phyloP scores from a whole-genome alignment of 2,113 vertebrate genomes.

The Salvelinus namaycush region DNA sequence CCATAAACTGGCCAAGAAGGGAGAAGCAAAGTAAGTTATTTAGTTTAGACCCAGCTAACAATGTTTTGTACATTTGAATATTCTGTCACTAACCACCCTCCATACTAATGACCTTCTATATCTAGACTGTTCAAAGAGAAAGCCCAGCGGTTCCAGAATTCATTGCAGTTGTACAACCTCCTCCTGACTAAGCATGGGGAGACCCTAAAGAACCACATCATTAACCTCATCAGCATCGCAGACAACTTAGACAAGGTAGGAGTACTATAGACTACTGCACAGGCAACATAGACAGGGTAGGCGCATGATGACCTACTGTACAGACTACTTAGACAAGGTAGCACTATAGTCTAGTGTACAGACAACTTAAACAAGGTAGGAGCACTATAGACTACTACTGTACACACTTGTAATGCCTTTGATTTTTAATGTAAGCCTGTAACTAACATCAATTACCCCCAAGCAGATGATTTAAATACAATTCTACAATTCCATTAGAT shows the following conservation, averaged over 20 bases:
- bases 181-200: slow-evolving; percentile 10
- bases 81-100: too few relatives aligned
- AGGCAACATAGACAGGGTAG: slow-evolving; percentile 14
- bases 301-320: too few relatives aligned
- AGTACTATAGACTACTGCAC: background rate
- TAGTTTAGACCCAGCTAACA: too few relatives aligned
- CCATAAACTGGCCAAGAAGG: background rate
- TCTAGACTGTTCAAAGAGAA: slow-evolving; percentile 21
- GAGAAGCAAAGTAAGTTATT: slow-evolving; percentile 30
- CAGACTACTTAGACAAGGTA: too few relatives aligned
- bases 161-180: slow-evolving; percentile 19
- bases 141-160: slow-evolving; percentile 29
- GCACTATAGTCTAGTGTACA: background rate
- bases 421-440: background rate
- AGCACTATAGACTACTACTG: background rate
- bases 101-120: too few relatives aligned
- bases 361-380: slow-evolving; percentile 26
- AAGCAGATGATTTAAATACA: background rate
- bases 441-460: background rate
- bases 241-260: slow-evolving; percentile 28
- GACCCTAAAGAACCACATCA: slow-evolving; percentile 24
- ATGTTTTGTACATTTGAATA: too few relatives aligned
- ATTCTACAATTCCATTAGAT: background rate
- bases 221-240: slow-evolving; percentile 38
- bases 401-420: too few relatives aligned